Base-by-base conservation (phyloP, 2,888 invertebrate species). In the Mythimna lalbum region DNA sequence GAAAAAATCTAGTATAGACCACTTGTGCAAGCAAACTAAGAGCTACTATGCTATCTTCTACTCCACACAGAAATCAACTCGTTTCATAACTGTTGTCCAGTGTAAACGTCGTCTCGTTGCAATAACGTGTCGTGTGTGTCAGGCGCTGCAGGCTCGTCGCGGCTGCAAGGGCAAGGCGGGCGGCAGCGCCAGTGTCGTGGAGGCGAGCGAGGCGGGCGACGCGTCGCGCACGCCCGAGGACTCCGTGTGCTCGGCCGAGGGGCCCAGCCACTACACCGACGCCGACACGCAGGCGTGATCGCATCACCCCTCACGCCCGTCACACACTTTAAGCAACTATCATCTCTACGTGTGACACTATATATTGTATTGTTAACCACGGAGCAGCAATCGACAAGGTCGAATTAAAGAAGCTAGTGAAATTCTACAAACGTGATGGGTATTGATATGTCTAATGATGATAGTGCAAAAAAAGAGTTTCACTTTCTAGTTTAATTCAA, bases 151-250 rank as follows among this genome's bases (percentile, higher is more conserved):
- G 95, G 97, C 98, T 84, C 96, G 97, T 36, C 95, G 96, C 53
- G 96, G 96, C 0, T 92, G 91, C 86, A 97, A 95, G 91, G 97
- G 93, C 92, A 96, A 95, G 92, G 91, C 92, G 91, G 96, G 90
- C 19, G 92, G 93, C 81, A 88, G 89, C 77, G 87, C 92, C 0
- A 97, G 97, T 90, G 97, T 96, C 82, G 96, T 96, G 81, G 97
- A 97, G 91, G 96, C 97, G 69, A 97, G 97, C 80, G 98, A 98
- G 92, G 97, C 92, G 1, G 95, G 97, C 23, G 98, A 98, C 93
- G 97, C 97, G 64, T 98, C 98, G 31, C 97, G 98, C 81, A 98
- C 98, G 23, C 98, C 98, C 17, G 98, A 99, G 93, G 99, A 99
- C 94, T 98, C 98, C 1, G 98, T 98, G 56, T 98, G 98, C 94